A percentile compares a stretch with the other conserved stretches of the same genome.
phyloP scores from a whole-genome alignment of 2,888 invertebrate genomes.

The Psylliodes chrysocephalus region DNA sequence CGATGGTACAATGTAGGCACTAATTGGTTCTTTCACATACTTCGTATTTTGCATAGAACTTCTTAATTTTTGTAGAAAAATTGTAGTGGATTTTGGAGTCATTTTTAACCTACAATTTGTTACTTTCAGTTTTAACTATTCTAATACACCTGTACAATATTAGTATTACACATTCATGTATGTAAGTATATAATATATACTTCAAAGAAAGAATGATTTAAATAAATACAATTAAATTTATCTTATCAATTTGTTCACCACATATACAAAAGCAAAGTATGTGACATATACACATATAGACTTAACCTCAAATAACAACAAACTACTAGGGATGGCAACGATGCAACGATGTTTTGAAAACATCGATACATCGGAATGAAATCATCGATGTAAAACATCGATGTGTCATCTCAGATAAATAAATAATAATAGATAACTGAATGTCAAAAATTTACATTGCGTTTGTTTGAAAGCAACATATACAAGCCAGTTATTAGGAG shows the following conservation, averaged over 20 bases:
- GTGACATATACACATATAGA: too few species aligned
- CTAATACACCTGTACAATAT: neutral
- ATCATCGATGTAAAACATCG: too few species aligned
- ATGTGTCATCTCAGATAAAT: too few species aligned
- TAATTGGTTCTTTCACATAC: slow-evolving; percentile 69
- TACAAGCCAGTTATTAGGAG: too few species aligned
- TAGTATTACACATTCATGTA: slow-evolving; percentile 6
- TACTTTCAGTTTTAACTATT: neutral
- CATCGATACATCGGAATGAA: too few species aligned
- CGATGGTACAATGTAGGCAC: slow-evolving; percentile 86
- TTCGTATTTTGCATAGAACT: slow-evolving; percentile 63
- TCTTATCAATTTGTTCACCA: slow-evolving; percentile 4
- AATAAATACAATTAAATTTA: neutral
- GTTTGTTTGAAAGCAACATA: too few species aligned
- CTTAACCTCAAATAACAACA: too few species aligned
- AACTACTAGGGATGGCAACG: too few species aligned
- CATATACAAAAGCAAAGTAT: too few species aligned
- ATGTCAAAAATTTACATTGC: too few species aligned
- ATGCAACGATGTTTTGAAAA: too few species aligned
- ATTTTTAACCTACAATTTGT: slow-evolving; percentile 36
- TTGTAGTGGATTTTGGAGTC: slow-evolving; percentile 59
- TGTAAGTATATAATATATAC: neutral
- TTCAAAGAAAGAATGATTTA: neutral
- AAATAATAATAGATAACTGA: too few species aligned
- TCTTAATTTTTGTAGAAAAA: slow-evolving; percentile 67